These are phyloP conservation scores for Arctocebus calabarensis DNA, from an alignment of 2,797 vertebrate genomes.

Conservation along the genomic window DNA sequence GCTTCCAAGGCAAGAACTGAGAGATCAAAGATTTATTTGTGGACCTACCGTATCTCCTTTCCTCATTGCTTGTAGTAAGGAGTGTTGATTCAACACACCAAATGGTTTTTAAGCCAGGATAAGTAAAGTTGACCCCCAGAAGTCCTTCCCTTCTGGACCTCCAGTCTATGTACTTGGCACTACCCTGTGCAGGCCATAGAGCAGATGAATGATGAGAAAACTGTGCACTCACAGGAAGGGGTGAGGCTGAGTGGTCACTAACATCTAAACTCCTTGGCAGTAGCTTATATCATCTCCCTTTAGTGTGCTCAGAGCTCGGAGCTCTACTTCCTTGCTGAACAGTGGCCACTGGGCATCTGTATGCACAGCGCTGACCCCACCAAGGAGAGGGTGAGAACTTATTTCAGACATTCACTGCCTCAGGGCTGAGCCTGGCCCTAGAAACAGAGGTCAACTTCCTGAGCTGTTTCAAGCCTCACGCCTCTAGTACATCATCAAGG, in stretches of 20 bases:
- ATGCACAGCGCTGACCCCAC: background rate
- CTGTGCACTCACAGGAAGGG: background rate
- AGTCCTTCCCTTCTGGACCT: background rate
- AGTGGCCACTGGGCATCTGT: fast-evolving
- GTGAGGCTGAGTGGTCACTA: background rate
- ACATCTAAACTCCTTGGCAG: background rate
- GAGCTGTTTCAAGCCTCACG: background rate
- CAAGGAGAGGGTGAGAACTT: background rate
- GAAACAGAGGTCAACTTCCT: background rate
- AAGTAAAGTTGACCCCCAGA: background rate
- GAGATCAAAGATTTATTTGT: background rate
- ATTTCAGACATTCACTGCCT: background rate
- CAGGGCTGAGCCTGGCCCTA: background rate
- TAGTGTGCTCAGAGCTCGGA: background rate
- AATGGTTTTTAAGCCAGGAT: background rate
- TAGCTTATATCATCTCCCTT: background rate
- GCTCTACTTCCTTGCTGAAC: background rate
- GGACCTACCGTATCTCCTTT: background rate
- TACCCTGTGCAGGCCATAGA: background rate
- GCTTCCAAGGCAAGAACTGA: background rate
- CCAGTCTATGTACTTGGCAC: background rate
- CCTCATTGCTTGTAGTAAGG: background rate
- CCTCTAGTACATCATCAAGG: background rate
- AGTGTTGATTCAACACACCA: background rate
- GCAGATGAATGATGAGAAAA: background rate